Percentiles rank a stretch among this genome's conserved stretches.
Evolutionary conservation across 2,888 invertebrate species (phyloP).

Genomic region (Leucozona laternaria): DNA sequence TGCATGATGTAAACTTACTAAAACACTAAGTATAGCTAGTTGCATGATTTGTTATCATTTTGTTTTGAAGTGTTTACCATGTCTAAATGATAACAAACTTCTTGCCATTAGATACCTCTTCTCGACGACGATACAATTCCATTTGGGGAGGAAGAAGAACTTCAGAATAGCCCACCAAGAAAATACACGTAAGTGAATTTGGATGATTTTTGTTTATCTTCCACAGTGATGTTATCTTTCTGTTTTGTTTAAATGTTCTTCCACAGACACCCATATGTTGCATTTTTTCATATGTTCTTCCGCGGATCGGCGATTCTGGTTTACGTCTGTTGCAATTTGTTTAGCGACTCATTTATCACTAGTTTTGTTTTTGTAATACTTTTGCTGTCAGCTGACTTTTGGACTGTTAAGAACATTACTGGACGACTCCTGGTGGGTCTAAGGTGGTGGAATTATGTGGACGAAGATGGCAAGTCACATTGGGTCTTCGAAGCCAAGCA

Average conservation of each 20-base stretch:
- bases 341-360: conserved; percentile 96
- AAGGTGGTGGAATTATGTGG: conserved; percentile 99
- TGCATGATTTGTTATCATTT: not conserved
- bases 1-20: conserved; percentile 53
- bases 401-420: conserved; percentile 96
- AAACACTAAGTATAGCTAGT: conserved; percentile 16
- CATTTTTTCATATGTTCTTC: conserved; percentile 95
- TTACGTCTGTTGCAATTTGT: conserved; percentile 95
- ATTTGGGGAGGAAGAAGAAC: conserved; percentile 92
- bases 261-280: conserved; percentile 95
- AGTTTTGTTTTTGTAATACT: conserved; percentile 96
- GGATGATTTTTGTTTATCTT: conserved; percentile 4
- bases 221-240: conserved; percentile 80
- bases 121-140: conserved; percentile 94
- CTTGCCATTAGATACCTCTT: conserved; percentile 88
- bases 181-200: conserved; percentile 82
- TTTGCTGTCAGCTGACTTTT: conserved; percentile 98
- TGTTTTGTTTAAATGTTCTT: conserved; percentile 3
- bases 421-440: conserved; percentile 97
- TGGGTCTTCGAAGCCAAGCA: conserved; percentile 97
- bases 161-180: conserved; percentile 78
- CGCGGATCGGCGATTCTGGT: conserved; percentile 92
- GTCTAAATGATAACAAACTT: not conserved
- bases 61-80: not conserved
- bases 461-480: conserved; percentile 97